Evolutionary conservation across 1,140 invertebrate genomes (phyloP).

Genomic region (Brachionus koreanus): DNA sequence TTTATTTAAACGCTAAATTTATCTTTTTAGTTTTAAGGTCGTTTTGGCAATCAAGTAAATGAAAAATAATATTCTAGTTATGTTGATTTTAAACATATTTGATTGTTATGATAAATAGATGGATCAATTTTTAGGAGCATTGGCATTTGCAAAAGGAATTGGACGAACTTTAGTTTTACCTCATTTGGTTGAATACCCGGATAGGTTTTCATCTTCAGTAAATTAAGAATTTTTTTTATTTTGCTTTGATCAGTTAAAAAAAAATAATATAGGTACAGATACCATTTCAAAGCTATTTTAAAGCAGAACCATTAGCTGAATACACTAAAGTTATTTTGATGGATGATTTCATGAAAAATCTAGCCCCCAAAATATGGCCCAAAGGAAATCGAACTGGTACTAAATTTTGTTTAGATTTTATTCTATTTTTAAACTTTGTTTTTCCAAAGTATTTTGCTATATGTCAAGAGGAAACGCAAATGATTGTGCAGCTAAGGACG

Average conservation of each 20-base stretch:
- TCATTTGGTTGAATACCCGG: slow-evolving; percentile 58
- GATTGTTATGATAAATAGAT: slow-evolving; percentile 80
- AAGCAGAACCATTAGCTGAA: slow-evolving; percentile 69
- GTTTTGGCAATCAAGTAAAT: slow-evolving; percentile 86
- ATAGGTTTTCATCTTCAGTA: slow-evolving; percentile 45
- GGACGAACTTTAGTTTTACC: slow-evolving; percentile 86
- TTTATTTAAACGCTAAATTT: not conserved
- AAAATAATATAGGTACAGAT: slow-evolving; percentile 69
- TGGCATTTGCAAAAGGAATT: slow-evolving; percentile 80
- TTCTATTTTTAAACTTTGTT: slow-evolving; percentile 32
- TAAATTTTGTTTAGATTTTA: slow-evolving; percentile 8
- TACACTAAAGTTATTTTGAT: slow-evolving; percentile 85
- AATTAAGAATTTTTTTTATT: not conserved
- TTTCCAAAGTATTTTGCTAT: slow-evolving; percentile 74
- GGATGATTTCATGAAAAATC: slow-evolving; percentile 79
- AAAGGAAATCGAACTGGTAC: slow-evolving; percentile 70
- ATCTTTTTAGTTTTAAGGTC: not conserved
- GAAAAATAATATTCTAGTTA: not conserved
- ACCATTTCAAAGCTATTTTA: slow-evolving; percentile 85
- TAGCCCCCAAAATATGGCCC: slow-evolving; percentile 80
- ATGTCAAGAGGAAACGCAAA: slow-evolving; percentile 58
- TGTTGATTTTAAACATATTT: not conserved
- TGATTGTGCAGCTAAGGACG: slow-evolving; percentile 90
- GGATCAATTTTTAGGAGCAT: slow-evolving; percentile 83
- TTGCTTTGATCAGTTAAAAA: not conserved